Percentiles rank a stretch among this genome's conserved stretches.
These are phyloP conservation scores for Galagoides demidoff DNA, from an alignment of 2,797 vertebrate genomes.

Conservation along the genomic window DNA sequence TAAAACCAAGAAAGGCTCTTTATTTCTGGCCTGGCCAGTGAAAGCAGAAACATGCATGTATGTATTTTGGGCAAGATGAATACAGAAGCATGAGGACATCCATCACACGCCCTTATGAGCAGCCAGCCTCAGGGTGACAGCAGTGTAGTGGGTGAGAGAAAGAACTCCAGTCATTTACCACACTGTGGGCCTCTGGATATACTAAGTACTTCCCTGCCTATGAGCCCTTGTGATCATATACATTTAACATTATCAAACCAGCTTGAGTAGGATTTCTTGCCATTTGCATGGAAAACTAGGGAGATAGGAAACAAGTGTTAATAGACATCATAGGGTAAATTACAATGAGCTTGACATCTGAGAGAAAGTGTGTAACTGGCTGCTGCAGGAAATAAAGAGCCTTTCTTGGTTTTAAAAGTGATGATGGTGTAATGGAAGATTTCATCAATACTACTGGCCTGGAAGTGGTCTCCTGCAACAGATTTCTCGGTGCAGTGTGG, in stretches of 20 bases:
- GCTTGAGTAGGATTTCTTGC: background rate
- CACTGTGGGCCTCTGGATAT: background rate
- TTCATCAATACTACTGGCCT: background rate
- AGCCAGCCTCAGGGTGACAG: background rate
- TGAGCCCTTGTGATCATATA: background rate
- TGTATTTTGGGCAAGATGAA: background rate
- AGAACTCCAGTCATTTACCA: background rate
- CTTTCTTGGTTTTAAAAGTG: background rate
- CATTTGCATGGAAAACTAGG: background rate
- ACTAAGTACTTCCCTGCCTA: background rate
- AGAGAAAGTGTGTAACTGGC: background rate
- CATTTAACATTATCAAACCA: background rate
- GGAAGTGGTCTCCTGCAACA: background rate
- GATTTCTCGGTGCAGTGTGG: background rate
- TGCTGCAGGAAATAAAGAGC: background rate
- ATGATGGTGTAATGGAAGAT: background rate
- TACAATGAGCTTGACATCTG: background rate
- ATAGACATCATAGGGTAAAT: background rate
- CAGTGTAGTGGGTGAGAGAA: background rate
- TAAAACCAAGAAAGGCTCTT: too few species aligned
- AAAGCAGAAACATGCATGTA: background rate
- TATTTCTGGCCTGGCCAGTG: background rate
- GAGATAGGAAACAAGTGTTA: background rate
- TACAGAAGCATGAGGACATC: background rate
- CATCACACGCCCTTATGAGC: background rate